These are phyloP conservation scores for Pipa parva DNA, from an alignment of 2,113 vertebrate species.

Conservation along the genomic window DNA sequence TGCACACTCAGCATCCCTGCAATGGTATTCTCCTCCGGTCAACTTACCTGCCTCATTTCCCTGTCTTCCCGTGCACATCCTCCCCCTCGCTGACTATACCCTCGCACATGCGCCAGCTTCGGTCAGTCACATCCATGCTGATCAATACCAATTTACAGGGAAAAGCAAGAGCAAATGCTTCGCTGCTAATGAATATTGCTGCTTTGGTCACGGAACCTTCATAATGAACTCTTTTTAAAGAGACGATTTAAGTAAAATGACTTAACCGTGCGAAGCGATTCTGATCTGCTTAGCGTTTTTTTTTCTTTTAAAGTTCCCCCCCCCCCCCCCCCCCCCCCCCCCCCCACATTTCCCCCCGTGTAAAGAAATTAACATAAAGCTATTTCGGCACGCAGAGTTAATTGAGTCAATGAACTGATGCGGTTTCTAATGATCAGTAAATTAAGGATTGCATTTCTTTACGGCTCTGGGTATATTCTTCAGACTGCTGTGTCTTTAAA, in stretches of 20 bases:
- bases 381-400: constrained; percentile 11
- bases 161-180: constrained; percentile 70
- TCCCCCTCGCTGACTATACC: constrained; percentile 28
- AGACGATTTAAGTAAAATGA: constrained; percentile 62
- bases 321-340: no score
- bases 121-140: constrained; percentile 34
- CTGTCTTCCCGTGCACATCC: constrained; percentile 24
- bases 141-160: constrained; percentile 81
- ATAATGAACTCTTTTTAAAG: constrained; percentile 69
- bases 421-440: constrained; percentile 10
- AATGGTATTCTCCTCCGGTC: constrained; percentile 31
- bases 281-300: background rate
- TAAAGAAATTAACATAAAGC: background rate
- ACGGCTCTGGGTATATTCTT: no score
- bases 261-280: background rate
- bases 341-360: background rate
- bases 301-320: no score
- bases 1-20: constrained; percentile 53
- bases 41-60: constrained; percentile 61
- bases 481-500: no score
- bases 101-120: background rate
- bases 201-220: constrained; percentile 57
- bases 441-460: constrained; percentile 21
- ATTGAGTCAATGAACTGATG: constrained; percentile 14
- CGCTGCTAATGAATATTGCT: constrained; percentile 73